Evolutionary conservation across 2,113 vertebrate species (phyloP).

Genomic region (Dromaius novaehollandiae): DNA sequence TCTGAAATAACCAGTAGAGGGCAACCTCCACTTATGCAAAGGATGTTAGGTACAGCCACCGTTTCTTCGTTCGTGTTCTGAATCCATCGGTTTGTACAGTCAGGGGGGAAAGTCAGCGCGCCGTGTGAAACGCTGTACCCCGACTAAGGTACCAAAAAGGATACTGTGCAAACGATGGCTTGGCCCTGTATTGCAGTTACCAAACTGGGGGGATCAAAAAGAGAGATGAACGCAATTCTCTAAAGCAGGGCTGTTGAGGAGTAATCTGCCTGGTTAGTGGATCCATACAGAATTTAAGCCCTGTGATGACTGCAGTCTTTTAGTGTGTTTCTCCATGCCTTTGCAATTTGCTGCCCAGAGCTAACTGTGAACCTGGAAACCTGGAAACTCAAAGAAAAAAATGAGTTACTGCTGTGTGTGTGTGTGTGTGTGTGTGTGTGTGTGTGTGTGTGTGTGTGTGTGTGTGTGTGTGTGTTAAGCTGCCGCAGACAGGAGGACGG

Average conservation of each 20-base stretch:
- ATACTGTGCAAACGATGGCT: not conserved
- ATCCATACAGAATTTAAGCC: not conserved
- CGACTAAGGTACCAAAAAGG: not conserved
- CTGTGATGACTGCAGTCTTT: not conserved
- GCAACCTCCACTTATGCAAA: not conserved
- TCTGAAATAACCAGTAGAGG: constrained; percentile 15
- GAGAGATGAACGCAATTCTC: not conserved
- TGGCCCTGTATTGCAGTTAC: rapidly evolving
- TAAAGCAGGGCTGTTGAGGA: not conserved
- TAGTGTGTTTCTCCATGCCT: not conserved
- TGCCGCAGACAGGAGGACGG: not conserved
- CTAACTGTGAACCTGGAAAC: not conserved
- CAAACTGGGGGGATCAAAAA: not conserved
- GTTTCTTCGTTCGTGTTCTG: not conserved
- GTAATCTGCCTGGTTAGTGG: not conserved
- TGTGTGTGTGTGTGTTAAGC: too few relatives aligned
- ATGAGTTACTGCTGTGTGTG: not conserved
- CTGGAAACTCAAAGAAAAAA: not conserved
- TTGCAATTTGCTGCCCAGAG: not conserved
- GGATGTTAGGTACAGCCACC: rapidly evolving
- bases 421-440: rapidly evolving
- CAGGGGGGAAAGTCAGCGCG: not conserved
- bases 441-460: too few relatives aligned
- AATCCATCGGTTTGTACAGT: rapidly evolving
- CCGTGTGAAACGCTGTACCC: not conserved